Conservation (phyloP, 2,888 invertebrate genomes). For the Ypsolopha scabrella region DNA sequence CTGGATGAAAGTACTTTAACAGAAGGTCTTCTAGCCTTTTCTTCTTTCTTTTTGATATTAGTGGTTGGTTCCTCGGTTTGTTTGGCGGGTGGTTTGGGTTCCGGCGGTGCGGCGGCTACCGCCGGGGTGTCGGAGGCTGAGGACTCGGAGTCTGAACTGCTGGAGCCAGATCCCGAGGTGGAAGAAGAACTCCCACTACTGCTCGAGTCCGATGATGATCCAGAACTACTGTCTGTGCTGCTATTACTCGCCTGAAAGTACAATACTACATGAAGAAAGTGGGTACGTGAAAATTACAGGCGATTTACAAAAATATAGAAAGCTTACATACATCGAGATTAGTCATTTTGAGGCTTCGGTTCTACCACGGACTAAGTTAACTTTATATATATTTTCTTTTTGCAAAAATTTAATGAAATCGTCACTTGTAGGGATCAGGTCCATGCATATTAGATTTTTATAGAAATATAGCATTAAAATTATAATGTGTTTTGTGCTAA, state of each 20-base stretch:
- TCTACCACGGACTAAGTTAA: too few species aligned
- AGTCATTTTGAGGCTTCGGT: slow-evolving; percentile 26
- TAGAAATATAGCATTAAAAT: too few species aligned
- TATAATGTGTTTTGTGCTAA: too few species aligned
- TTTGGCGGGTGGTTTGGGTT: slow-evolving; percentile 41
- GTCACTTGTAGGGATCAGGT: too few species aligned
- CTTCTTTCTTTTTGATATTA: slow-evolving; percentile 37
- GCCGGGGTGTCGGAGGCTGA: slow-evolving; percentile 37
- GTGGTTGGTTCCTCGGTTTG: slow-evolving; percentile 31
- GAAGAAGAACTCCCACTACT: slow-evolving; percentile 78
- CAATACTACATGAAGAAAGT: neutral
- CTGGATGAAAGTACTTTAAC: slow-evolving; percentile 66
- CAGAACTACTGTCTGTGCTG: slow-evolving; percentile 74
- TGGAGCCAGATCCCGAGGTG: slow-evolving; percentile 77
- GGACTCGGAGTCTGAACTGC: slow-evolving; percentile 79
- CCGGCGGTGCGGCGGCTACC: slow-evolving; percentile 14
- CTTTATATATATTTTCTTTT: too few species aligned
- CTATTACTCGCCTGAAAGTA: slow-evolving; percentile 55
- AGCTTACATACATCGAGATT: slow-evolving; percentile 47
- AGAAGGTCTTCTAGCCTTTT: slow-evolving; percentile 39
- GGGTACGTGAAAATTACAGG: neutral
- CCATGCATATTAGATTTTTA: too few species aligned
- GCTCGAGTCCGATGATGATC: slow-evolving; percentile 76
- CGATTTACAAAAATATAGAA: neutral
- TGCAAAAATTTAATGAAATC: too few species aligned